Evolutionary conservation across 2,113 vertebrate species (phyloP).

Genomic region (Leiothrix lutea): DNA sequence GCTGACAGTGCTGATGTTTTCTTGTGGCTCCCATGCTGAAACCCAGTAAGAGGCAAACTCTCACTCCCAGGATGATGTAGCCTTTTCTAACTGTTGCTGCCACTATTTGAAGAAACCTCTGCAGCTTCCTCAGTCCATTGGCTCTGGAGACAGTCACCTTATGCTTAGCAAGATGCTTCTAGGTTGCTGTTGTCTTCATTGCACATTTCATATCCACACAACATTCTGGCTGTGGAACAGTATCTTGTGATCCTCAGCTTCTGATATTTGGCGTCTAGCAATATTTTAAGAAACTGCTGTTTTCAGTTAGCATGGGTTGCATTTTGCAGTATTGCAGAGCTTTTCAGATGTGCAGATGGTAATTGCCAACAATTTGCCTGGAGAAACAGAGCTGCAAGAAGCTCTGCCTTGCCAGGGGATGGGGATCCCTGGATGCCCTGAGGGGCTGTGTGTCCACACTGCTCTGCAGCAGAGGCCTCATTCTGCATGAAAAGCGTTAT

Average conservation of each 20-base stretch:
- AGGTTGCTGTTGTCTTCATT: not conserved
- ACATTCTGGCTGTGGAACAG: not conserved
- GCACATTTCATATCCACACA: not conserved
- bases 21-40: not conserved
- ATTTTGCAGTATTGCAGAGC: not conserved
- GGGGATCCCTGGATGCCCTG: not conserved
- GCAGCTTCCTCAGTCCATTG: not conserved
- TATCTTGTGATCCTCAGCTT: not conserved
- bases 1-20: not conserved
- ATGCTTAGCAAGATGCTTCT: not conserved
- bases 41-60: not conserved
- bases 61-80: fast-evolving
- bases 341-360: not conserved
- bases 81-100: not conserved
- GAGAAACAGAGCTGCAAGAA: not conserved
- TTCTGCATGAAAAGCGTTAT: not conserved
- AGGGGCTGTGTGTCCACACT: fast-evolving
- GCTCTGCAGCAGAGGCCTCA: not conserved
- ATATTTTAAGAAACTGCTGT: not conserved
- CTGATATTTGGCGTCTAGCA: not conserved
- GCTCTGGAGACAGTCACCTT: not conserved
- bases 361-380: not conserved
- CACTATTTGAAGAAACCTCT: not conserved
- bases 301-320: not conserved
- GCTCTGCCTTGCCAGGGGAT: not conserved